A percentile compares a stretch with the other conserved stretches of the same genome.
Evolutionary conservation across 2,113 vertebrate species (phyloP).

Genomic region (Tamias sibiricus): DNA sequence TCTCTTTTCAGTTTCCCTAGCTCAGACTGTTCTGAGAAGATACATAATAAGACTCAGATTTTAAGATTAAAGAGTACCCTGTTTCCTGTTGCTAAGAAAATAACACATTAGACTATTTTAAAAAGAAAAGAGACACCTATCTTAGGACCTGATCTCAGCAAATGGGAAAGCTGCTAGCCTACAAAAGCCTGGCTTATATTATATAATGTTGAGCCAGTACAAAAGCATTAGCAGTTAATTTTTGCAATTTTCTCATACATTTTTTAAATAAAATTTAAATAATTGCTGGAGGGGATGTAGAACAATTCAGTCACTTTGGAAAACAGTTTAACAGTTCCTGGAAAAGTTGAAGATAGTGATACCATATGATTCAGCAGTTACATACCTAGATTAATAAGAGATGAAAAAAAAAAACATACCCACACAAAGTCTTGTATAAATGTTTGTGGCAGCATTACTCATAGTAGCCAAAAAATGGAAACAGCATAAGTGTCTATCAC

Average conservation of each 20-base stretch:
- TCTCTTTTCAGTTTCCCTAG: constrained; percentile 6
- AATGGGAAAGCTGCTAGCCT: background rate
- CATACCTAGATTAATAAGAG: too few relatives aligned
- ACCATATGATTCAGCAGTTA: background rate
- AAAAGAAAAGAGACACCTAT: constrained; percentile 19
- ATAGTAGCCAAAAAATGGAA: background rate
- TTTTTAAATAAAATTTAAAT: background rate
- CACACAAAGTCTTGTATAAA: background rate
- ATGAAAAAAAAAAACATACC: too few relatives aligned
- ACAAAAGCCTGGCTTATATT: background rate
- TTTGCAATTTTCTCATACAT: background rate
- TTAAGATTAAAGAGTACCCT: background rate
- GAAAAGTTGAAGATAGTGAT: background rate
- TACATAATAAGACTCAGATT: constrained; percentile 15
- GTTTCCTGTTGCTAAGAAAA: constrained; percentile 22
- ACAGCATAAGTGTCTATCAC: background rate
- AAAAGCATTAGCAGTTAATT: background rate
- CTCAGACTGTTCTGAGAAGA: constrained; percentile 1
- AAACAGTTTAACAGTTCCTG: background rate
- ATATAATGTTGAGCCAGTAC: background rate
- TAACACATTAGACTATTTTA: constrained; percentile 20
- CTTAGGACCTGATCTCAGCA: background rate
- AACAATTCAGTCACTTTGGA: background rate
- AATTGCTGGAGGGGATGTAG: background rate
- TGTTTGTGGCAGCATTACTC: background rate